phyloP scores from a whole-genome alignment of 2,888 invertebrate genomes.

The Drosophila mulleri region DNA sequence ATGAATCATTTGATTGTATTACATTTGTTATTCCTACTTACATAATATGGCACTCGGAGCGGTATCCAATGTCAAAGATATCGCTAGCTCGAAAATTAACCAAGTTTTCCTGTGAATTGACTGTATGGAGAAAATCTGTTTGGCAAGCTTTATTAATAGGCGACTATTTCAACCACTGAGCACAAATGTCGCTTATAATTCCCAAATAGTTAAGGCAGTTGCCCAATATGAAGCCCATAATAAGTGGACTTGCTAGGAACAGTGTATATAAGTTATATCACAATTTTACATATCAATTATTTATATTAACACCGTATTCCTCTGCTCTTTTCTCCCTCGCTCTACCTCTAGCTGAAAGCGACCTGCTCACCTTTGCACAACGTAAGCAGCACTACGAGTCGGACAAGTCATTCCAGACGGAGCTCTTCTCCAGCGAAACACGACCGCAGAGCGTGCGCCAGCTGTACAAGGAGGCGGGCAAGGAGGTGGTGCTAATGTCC shows the following conservation, averaged over 20 bases:
- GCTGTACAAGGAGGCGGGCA: conserved; percentile 92
- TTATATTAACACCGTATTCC: not conserved
- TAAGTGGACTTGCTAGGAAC: too few relatives aligned
- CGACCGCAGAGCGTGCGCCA: conserved; percentile 91
- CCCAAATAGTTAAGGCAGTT: not conserved
- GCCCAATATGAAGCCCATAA: too few relatives aligned
- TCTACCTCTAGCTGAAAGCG: conserved; percentile 91
- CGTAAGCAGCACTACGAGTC: conserved; percentile 92
- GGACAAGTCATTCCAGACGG: conserved; percentile 89
- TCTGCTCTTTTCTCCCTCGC: not conserved
- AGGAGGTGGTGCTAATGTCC: conserved; percentile 81
- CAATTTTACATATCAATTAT: not conserved
- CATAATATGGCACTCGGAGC: not conserved
- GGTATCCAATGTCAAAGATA: conserved; percentile 9
- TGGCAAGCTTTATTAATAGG: conserved; percentile 5
- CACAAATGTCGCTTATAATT: conserved; percentile 4
- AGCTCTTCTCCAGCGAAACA: conserved; percentile 91
- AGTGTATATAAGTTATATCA: too few relatives aligned
- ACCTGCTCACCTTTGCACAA: conserved; percentile 94
- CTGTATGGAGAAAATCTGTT: not conserved
- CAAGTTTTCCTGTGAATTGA: not conserved
- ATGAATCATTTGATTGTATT: conserved; percentile 21
- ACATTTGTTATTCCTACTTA: not conserved
- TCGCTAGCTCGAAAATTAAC: not conserved
- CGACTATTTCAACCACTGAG: not conserved